Percentiles rank a stretch among this genome's conserved stretches.
These are phyloP conservation scores for Chrysogorgia sp. DNA, from an alignment of 92 coral and sea anemone genomes.

Conservation along the genomic window DNA sequence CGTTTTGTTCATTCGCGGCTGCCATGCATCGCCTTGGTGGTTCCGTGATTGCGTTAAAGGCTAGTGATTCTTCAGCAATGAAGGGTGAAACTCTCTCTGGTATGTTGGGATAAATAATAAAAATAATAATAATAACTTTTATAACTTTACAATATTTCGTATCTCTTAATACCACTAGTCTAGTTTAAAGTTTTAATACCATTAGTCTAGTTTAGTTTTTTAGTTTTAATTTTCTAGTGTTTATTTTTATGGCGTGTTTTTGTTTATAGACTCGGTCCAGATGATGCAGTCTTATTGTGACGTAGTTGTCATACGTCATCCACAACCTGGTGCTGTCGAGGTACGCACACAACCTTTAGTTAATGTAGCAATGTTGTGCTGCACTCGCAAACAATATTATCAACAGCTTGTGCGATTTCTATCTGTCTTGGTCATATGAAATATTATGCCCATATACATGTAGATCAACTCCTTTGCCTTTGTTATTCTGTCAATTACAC, in stretches of 20 bases:
- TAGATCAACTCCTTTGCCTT: no score
- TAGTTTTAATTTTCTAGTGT: no score
- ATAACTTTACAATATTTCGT: background rate
- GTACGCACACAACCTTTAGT: constrained; percentile 42
- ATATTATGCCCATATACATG: no score
- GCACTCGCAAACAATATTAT: no score
- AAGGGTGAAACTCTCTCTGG: constrained; percentile 94
- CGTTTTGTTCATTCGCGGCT: constrained; percentile 87
- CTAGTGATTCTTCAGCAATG: constrained; percentile 86
- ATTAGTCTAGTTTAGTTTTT: no score
- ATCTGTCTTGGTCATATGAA: no score
- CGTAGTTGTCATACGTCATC: constrained; percentile 91
- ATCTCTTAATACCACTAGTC: background rate
- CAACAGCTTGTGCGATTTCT: no score
- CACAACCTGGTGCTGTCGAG: constrained; percentile 89
- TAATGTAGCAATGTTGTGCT: no score
- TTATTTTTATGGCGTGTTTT: no score
- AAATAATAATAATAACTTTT: background rate
- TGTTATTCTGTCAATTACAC: no score
- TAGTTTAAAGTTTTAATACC: background rate
- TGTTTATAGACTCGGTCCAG: constrained; percentile 80
- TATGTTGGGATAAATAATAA: no score
- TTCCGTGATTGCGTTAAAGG: constrained; percentile 83
- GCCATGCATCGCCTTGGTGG: constrained; percentile 99
- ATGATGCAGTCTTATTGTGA: constrained; percentile 96